Conservation (phyloP, 2,888 invertebrate species). For the Drosophila algonquin region DNA sequence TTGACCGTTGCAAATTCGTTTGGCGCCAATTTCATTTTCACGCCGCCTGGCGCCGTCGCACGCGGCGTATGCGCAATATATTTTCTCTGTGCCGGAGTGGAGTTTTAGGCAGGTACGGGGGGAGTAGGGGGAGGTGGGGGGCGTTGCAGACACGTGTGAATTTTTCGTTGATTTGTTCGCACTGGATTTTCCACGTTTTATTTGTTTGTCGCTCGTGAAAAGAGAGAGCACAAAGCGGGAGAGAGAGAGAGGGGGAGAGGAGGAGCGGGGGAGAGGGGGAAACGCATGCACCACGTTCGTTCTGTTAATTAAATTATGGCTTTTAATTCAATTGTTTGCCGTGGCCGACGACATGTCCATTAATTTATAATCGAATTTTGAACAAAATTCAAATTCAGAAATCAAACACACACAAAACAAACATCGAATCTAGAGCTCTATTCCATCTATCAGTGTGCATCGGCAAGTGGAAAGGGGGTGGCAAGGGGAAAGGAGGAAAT, state of each 20-base stretch:
- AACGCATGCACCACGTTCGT: background rate
- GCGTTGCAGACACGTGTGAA: background rate
- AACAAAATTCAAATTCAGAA: constrained; percentile 4
- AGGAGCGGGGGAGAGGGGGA: background rate
- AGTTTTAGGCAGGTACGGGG: background rate
- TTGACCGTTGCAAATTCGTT: constrained; percentile 72
- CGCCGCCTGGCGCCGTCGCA: constrained; percentile 67
- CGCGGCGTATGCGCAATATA: constrained; percentile 50
- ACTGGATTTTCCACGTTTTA: constrained; percentile 15
- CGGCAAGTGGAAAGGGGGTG: background rate
- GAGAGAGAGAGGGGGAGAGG: too few relatives aligned
- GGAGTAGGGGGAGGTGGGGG: too few relatives aligned
- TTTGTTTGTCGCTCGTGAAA: constrained; percentile 27
- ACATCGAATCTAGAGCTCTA: background rate
- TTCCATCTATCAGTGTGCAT: constrained; percentile 1
- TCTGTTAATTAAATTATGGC: constrained; percentile 62
- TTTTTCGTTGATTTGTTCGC: background rate
- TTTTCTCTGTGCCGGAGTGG: background rate
- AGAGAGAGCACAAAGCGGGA: too few relatives aligned
- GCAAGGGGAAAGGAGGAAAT: background rate
- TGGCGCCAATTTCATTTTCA: constrained; percentile 76
- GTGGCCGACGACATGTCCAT: constrained; percentile 21
- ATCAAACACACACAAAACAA: background rate
- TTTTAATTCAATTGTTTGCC: constrained; percentile 52
- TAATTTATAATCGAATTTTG: constrained; percentile 30